A percentile compares a stretch with the other conserved stretches of the same genome.
Conservation (phyloP, 2,888 invertebrate species). For the Agrochola lota region DNA sequence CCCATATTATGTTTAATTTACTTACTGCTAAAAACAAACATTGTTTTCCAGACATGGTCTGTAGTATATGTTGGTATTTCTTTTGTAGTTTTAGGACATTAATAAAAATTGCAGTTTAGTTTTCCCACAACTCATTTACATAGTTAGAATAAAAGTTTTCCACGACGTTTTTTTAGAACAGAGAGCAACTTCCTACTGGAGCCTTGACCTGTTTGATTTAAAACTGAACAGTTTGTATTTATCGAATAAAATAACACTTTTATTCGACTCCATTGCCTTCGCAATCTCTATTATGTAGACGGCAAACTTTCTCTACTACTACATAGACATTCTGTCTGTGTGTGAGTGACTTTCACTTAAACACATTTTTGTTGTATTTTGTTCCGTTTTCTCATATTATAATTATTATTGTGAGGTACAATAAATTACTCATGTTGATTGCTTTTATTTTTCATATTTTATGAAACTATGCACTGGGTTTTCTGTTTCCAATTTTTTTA, state of each 20-base stretch:
- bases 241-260: slow-evolving; percentile 11
- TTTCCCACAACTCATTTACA: background rate
- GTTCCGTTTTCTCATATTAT: slow-evolving; percentile 72
- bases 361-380: slow-evolving; percentile 80
- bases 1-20: background rate
- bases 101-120: background rate
- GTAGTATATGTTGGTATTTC: no score
- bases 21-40: background rate
- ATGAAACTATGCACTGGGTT: background rate
- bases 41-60: background rate
- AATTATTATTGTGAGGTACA: slow-evolving; percentile 43
- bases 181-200: rapidly evolving
- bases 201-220: background rate
- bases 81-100: background rate
- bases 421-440: slow-evolving; percentile 19
- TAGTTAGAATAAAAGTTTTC: background rate
- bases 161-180: rapidly evolving
- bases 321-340: slow-evolving; percentile 72
- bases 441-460: slow-evolving; percentile 20
- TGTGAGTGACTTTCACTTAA: slow-evolving; percentile 87
- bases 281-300: slow-evolving; percentile 68
- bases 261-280: slow-evolving; percentile 70
- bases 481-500: background rate
- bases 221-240: background rate
- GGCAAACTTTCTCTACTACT: slow-evolving; percentile 84